phyloP scores from a whole-genome alignment of 2,888 invertebrate genomes.

The Spodoptera exigua region DNA sequence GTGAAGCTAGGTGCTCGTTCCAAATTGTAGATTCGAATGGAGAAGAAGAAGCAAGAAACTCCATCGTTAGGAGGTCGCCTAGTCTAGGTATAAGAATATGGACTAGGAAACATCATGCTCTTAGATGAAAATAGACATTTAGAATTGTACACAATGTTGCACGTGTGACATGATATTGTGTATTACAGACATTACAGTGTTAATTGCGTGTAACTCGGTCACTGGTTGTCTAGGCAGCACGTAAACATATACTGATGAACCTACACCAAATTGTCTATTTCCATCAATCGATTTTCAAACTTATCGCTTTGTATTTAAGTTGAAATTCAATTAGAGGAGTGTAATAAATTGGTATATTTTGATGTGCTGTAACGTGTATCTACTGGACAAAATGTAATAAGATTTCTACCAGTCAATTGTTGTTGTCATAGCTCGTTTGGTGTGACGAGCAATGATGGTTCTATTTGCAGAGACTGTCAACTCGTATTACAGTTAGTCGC shows the following conservation, averaged over 20 bases:
- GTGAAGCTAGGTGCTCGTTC: too few species aligned
- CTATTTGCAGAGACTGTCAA: conserved; percentile 5
- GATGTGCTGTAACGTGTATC: conserved; percentile 3
- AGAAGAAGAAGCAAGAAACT: too few species aligned
- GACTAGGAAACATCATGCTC: conserved; percentile 5
- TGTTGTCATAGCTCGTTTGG: conserved; percentile 31
- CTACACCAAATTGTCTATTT: too few species aligned
- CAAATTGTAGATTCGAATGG: too few species aligned
- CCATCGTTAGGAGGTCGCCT: too few species aligned
- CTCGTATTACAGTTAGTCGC: too few species aligned
- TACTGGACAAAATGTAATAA: conserved; percentile 3
- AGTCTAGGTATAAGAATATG: neutral
- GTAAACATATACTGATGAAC: too few species aligned
- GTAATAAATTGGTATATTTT: too few species aligned
- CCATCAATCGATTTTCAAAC: too few species aligned
- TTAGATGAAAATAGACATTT: conserved; percentile 26
- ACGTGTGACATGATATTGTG: conserved; percentile 10
- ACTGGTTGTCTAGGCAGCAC: conserved; percentile 1
- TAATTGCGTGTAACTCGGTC: conserved; percentile 39
- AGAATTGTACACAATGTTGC: conserved; percentile 20
- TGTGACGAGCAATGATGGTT: conserved; percentile 5
- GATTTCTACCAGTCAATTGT: conserved; percentile 32
- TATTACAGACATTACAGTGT: conserved; percentile 7
- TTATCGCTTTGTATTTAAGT: too few species aligned
- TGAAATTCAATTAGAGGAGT: too few species aligned